Conservation (phyloP, 2,113 vertebrate species). For the Neotoma lepida region DNA sequence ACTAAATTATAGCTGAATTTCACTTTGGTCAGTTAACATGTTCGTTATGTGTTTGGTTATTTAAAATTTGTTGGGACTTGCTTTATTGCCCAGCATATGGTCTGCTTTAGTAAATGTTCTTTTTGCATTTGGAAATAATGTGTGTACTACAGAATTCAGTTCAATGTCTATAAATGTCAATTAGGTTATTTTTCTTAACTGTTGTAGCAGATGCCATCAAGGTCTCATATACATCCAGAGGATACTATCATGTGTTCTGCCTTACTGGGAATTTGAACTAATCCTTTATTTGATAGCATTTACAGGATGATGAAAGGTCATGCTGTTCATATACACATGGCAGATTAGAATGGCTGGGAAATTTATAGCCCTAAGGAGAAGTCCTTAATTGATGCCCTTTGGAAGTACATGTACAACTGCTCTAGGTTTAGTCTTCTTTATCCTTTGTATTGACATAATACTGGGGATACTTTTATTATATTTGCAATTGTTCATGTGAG, state of each 20-base stretch:
- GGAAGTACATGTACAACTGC: background rate
- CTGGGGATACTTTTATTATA: background rate
- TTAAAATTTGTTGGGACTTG: constrained; percentile 56
- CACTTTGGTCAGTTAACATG: background rate
- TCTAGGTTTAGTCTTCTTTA: background rate
- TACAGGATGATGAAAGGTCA: background rate
- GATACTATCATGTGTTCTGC: background rate
- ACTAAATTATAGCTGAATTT: constrained; percentile 44
- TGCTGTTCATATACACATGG: background rate
- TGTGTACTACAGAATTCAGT: constrained; percentile 19
- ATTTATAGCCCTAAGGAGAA: background rate
- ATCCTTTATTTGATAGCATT: background rate
- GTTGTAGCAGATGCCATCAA: constrained; percentile 1
- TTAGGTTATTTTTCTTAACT: constrained; percentile 51
- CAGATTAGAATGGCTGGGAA: background rate
- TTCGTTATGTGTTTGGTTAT: constrained; percentile 2
- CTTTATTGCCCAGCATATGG: constrained; percentile 20
- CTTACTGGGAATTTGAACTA: background rate
- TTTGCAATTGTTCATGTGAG: background rate
- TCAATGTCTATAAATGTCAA: constrained; percentile 54
- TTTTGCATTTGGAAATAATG: constrained; percentile 37
- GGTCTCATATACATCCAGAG: background rate
- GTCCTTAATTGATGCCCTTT: background rate
- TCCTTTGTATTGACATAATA: background rate
- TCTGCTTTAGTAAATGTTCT: constrained; percentile 49